Base-by-base conservation (phyloP, 53 echinoderm and acorn worm genomes). In the Paracentrotus lividus region DNA sequence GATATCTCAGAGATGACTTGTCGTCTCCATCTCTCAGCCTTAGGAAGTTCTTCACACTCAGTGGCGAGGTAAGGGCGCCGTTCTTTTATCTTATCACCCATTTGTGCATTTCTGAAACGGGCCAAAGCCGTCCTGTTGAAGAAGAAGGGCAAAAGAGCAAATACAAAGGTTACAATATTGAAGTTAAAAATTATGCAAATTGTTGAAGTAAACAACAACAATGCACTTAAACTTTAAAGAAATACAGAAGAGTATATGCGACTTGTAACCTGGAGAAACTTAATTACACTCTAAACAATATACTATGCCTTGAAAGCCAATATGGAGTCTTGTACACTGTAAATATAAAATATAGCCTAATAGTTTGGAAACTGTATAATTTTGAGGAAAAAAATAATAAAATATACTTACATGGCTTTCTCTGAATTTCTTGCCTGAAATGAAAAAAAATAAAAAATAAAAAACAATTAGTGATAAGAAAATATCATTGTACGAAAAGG, bases 1-100 rank as follows among this genome's bases (percentile, higher is more conserved):
- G 99, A 98, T 31, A 97, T 95, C 84, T 98, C 99, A n/a, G 96
- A 96, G 54, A 98, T 96, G 58, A 98, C 97, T 91, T 97, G 96
- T 23, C 99, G 88, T 52, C 99, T 95, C 99, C 99, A 98, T 77
- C 96, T 98, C 93, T 98, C 99, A 27, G 99, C 96, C 88, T 96
- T 98, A 59, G 96, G 97, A 14, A 98, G 94, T 54, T 95, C 96
- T 36, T 98, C 96, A 69, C 97, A 97, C 85, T 98, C 99, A 54
- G 93, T 95, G 55, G 99, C 99, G 34, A 98, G 95, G 91, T 96
- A 98, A 2, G 99, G 99, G 33, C 99, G 92, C 61, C 97, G 95
- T 69, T 98, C 99, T 29, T 93, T 95, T 85, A 94, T 97, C 51
- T 93, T 93, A 34, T 98, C 99, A 27, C 88, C 97, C 92, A 98